Conservation (phyloP, 2,797 vertebrate genomes). For the Emydoidea blandingii region DNA sequence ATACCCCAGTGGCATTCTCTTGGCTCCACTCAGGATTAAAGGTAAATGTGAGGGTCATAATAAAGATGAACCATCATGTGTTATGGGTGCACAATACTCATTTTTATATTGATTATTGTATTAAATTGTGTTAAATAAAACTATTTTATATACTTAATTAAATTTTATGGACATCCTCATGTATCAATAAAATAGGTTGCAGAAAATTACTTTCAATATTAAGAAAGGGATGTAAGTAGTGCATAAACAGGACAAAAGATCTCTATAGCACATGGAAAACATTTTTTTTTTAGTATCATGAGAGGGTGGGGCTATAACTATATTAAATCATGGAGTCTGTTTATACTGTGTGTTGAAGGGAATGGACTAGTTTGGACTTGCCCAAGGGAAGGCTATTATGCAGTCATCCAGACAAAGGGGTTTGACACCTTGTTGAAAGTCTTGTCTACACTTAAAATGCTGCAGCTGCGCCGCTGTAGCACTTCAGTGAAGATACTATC, state of each 20-base stretch:
- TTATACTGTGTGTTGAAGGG: background rate
- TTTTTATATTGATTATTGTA: conserved; percentile 39
- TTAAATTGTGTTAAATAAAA: conserved; percentile 37
- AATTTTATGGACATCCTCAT: background rate
- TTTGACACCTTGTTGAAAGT: background rate
- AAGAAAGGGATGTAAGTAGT: background rate
- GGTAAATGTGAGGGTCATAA: conserved; percentile 48
- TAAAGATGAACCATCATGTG: conserved; percentile 36
- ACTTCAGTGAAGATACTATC: background rate
- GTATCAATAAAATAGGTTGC: conserved; percentile 1
- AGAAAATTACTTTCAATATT: background rate
- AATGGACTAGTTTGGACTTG: background rate
- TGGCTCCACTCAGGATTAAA: conserved; percentile 40
- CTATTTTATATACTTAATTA: conserved; percentile 5
- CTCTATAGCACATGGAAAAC: background rate
- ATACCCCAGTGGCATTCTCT: conserved; percentile 28
- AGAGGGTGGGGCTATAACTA: background rate
- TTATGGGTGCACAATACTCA: background rate
- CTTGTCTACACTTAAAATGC: background rate
- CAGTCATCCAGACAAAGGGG: background rate
- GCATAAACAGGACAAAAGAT: background rate
- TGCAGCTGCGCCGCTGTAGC: background rate
- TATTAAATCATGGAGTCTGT: background rate
- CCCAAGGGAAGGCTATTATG: background rate
- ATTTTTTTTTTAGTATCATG: background rate